Evolutionary conservation across 1,140 invertebrate species (phyloP).

Genomic region (Heliconius eleuchia): DNA sequence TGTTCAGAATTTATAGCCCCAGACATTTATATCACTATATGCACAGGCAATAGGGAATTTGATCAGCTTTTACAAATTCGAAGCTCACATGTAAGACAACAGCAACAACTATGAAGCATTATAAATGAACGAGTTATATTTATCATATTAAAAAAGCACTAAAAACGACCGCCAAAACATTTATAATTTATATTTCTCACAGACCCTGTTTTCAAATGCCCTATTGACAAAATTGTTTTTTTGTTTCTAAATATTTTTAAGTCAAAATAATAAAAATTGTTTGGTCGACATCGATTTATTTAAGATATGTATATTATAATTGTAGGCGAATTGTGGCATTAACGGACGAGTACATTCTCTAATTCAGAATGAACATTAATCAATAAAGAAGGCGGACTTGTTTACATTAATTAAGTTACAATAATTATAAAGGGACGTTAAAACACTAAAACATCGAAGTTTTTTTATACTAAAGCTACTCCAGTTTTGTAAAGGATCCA

Average conservation of each 20-base stretch:
- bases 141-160: not conserved
- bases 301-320: constrained; percentile 38
- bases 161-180: not conserved
- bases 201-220: constrained; percentile 11
- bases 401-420: constrained; percentile 35
- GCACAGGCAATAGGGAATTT: not conserved
- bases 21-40: not conserved
- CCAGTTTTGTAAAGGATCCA: constrained; percentile 15
- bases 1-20: not conserved
- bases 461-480: constrained; percentile 24
- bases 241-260: not conserved
- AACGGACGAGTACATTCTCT: constrained; percentile 39
- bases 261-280: constrained; percentile 27
- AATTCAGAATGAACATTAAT: constrained; percentile 27
- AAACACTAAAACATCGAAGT: constrained; percentile 33
- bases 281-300: constrained; percentile 40
- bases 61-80: not conserved
- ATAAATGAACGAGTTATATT: not conserved
- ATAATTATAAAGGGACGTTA: constrained; percentile 28
- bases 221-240: not conserved
- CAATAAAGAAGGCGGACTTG: constrained; percentile 38
- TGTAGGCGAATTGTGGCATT: constrained; percentile 27
- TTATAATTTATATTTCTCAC: not conserved
- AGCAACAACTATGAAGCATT: constrained; percentile 2
- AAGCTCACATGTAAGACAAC: not conserved